Evolutionary conservation across 2,888 invertebrate species (phyloP), one percentile per base, ranked within the genome.

Genomic region (Stramonita haemastoma): DNA sequence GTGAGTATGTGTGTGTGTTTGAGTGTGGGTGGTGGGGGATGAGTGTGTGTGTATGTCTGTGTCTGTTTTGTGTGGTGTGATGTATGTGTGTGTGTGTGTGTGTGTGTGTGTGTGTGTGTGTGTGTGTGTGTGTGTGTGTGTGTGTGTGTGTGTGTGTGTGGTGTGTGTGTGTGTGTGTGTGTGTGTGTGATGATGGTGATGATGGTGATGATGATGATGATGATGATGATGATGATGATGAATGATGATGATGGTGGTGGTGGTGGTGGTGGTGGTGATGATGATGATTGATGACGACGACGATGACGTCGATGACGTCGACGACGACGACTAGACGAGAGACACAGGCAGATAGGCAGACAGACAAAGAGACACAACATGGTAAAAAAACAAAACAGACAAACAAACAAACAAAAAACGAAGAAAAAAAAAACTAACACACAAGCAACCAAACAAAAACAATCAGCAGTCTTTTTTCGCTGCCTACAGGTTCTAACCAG

Each of bases 141-240:
- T 77, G 29, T 32, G 29, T 32, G 77, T 79, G 32, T 79, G 79
- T 79, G 79, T 79, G 32, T 79, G 32, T 32, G 32, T 32, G 32
- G 60, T 79, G 79, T 79, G 79, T 77, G 60, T 60, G 60, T 60
- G 60, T 60, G 60, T 60, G 60, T 60, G 60, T 60, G 60, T 60
- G 60, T 60, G 60, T 60, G 60, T 60, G 60, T 66, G 66, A 66
- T 66, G 66, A 66, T 66, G 66, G 13, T 66, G 66, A 66, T 66
- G 66, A 66, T 66, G 66, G 13, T 66, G 66, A 66, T 66, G 66
- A 66, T 66, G 66, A 66, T 66, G 66, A 66, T 66, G 66, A 66
- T 66, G 66, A 66, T 66, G 66, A 66, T 66, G 66, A 66, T 66
- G 66, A 66, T 66, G 66, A 66, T 66, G 66, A 66, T 66, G 66